phyloP scores from a whole-genome alignment of 2,888 invertebrate species.

The Mantis religiosa region DNA sequence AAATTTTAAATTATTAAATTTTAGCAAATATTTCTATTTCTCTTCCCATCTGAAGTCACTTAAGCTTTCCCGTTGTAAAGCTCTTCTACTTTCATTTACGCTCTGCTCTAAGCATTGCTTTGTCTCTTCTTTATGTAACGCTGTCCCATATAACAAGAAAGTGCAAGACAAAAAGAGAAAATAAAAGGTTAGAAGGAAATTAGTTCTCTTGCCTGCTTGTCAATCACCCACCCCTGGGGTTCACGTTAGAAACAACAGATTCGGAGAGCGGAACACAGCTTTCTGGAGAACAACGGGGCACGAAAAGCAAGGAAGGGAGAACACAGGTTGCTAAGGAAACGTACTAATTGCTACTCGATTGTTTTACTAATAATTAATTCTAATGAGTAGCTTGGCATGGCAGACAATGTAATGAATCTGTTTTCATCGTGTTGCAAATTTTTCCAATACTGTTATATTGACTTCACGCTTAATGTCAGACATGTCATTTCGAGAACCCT shows the following conservation, averaged over 20 bases:
- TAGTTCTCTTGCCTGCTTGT: conserved; percentile 7
- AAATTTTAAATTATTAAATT: too few species aligned
- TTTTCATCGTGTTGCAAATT: neutral
- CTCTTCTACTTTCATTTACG: neutral
- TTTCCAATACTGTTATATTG: neutral
- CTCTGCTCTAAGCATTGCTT: neutral
- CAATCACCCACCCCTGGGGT: neutral
- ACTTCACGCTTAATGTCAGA: too few species aligned
- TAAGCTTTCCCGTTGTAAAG: neutral
- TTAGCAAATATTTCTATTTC: neutral
- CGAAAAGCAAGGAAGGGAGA: neutral
- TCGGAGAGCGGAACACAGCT: neutral
- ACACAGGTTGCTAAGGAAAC: neutral
- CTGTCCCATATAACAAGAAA: neutral
- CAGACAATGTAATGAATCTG: neutral
- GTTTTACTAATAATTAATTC: conserved; percentile 1
- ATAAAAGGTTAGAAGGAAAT: neutral
- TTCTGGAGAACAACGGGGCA: neutral
- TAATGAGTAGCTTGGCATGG: neutral
- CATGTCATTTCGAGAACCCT: too few species aligned
- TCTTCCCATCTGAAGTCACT: neutral
- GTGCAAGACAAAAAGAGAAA: neutral
- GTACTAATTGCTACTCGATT: neutral
- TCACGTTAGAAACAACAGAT: neutral
- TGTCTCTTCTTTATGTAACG: neutral